Evolutionary conservation across 2,113 vertebrate species (phyloP).

Genomic region (Sakesphorus luctuosus): DNA sequence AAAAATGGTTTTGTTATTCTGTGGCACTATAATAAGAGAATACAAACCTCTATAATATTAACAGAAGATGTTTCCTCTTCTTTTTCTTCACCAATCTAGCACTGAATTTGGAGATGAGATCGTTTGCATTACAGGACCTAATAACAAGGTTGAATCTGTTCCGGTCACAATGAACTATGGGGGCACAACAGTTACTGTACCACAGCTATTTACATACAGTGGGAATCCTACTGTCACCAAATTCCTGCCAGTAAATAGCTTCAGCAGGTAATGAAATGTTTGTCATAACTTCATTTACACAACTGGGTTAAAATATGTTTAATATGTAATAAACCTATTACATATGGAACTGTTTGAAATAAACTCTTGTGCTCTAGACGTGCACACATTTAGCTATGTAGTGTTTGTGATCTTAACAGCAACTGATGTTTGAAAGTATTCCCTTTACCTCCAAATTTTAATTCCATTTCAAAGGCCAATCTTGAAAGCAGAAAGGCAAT

Average conservation of each 20-base stretch:
- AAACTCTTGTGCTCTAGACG: neutral
- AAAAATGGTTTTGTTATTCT: neutral
- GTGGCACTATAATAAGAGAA: neutral
- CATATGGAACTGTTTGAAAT: neutral
- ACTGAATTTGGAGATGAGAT: conserved; percentile 80
- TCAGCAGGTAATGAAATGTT: conserved; percentile 81
- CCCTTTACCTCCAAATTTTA: neutral
- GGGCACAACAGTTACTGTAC: neutral
- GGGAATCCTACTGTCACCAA: conserved; percentile 84
- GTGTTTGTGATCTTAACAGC: neutral
- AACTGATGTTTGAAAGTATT: neutral
- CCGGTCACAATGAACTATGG: conserved; percentile 79
- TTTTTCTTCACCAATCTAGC: conserved; percentile 66
- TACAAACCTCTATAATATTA: neutral
- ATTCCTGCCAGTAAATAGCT: conserved; percentile 83
- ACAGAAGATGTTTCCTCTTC: neutral
- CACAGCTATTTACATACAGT: conserved; percentile 72
- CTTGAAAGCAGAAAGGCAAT: neutral
- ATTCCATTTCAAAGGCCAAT: neutral
- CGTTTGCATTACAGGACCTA: conserved; percentile 83
- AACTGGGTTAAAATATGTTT: neutral
- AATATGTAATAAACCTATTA: neutral
- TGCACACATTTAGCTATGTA: fast-evolving
- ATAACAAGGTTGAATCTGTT: conserved; percentile 31
- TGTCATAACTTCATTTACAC: neutral